phyloP scores from a whole-genome alignment of 2,888 invertebrate species.

The Rambutsinella grinnellia region DNA sequence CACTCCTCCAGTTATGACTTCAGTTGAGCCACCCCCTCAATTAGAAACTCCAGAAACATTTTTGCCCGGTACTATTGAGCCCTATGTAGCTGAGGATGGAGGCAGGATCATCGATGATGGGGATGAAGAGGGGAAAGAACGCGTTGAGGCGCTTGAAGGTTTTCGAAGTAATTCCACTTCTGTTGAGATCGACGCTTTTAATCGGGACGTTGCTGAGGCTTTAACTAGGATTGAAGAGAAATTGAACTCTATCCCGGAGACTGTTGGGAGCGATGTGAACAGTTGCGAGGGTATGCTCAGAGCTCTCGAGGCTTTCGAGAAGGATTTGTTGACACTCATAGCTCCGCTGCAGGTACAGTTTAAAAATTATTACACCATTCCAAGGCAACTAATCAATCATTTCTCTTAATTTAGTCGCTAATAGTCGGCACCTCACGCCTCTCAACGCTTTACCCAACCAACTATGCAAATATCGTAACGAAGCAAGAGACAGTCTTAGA shows the following conservation, averaged over 20 bases:
- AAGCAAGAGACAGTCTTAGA: constrained; percentile 88
- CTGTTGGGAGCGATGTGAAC: constrained; percentile 85
- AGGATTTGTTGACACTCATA: constrained; percentile 91
- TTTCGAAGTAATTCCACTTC: background rate
- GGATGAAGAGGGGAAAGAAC: constrained; percentile 86
- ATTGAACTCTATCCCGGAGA: constrained; percentile 85
- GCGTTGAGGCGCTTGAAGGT: too few relatives aligned
- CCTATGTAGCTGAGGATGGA: constrained; percentile 88
- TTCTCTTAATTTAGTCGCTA: constrained; percentile 74
- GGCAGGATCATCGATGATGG: too few relatives aligned
- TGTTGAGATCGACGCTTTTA: constrained; percentile 97
- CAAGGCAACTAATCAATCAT: background rate
- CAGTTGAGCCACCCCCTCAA: too few relatives aligned
- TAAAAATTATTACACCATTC: background rate
- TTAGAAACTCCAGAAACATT: background rate
- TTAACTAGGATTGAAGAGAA: constrained; percentile 91
- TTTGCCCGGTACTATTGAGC: constrained; percentile 77
- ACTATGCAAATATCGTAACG: constrained; percentile 88
- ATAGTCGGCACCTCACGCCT: constrained; percentile 93
- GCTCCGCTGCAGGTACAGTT: constrained; percentile 81
- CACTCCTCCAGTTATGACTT: too few relatives aligned
- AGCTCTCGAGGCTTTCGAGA: constrained; percentile 93
- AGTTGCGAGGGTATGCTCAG: constrained; percentile 86
- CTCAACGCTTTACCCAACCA: constrained; percentile 89
- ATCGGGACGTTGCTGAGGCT: constrained; percentile 94